These are phyloP conservation scores for Amazona finschi DNA, from an alignment of 2,797 vertebrate species.

Conservation along the genomic window DNA sequence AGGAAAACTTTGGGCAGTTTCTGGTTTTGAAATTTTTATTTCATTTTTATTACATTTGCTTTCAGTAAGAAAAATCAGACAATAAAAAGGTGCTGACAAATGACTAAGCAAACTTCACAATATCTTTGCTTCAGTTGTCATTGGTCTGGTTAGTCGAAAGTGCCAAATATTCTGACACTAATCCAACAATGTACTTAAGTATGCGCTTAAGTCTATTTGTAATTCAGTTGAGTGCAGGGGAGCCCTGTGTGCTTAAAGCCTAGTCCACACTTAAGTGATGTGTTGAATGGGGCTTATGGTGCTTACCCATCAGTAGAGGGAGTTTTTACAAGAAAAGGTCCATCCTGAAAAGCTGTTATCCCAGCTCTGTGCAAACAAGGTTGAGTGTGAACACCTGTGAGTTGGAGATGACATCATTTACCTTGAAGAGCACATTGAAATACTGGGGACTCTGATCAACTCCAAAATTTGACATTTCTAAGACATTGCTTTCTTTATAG, in stretches of 20 bases:
- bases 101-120: neutral
- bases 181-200: neutral
- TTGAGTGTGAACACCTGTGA: neutral
- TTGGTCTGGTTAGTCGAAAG: neutral
- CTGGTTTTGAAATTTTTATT: neutral
- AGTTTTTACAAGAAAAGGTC: neutral
- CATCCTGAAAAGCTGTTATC: neutral
- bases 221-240: neutral
- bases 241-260: neutral
- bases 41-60: neutral
- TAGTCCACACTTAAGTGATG: neutral
- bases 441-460: neutral
- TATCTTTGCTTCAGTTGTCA: neutral
- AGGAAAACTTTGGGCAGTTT: neutral
- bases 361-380: neutral
- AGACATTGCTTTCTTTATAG: neutral
- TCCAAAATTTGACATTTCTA: neutral
- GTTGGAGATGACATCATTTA: neutral
- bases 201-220: neutral
- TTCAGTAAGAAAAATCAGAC: neutral
- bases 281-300: neutral
- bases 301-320: neutral
- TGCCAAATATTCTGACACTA: neutral
- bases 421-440: neutral
- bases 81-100: neutral